Conservation (phyloP, 2,888 invertebrate genomes). For the Caenorhabditis macrosperma region DNA sequence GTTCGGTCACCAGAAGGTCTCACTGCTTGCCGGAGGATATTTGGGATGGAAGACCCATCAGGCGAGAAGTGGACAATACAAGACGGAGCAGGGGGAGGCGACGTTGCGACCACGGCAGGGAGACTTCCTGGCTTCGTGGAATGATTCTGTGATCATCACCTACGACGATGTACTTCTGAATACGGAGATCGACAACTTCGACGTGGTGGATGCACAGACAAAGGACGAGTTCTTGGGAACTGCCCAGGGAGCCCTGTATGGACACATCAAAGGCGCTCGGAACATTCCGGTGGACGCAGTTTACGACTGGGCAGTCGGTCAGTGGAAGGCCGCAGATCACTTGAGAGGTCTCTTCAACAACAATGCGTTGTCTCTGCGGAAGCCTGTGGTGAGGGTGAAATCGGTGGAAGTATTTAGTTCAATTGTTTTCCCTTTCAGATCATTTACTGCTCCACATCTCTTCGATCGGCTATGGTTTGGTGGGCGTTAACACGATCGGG, state of each 20-base stretch:
- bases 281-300: slow-evolving; percentile 76
- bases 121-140: slow-evolving; percentile 76
- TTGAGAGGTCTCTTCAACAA: slow-evolving; percentile 61
- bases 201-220: slow-evolving; percentile 78
- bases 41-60: slow-evolving; percentile 73
- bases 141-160: slow-evolving; percentile 72
- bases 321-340: slow-evolving; percentile 59
- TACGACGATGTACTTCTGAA: slow-evolving; percentile 78
- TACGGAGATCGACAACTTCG: slow-evolving; percentile 70
- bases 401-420: not conserved
- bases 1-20: slow-evolving; percentile 76
- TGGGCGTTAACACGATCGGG: slow-evolving; percentile 70
- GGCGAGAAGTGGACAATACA: slow-evolving; percentile 65
- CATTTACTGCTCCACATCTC: slow-evolving; percentile 71
- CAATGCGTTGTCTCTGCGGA: slow-evolving; percentile 55
- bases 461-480: slow-evolving; percentile 78
- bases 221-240: slow-evolving; percentile 73
- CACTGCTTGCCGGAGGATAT: slow-evolving; percentile 75
- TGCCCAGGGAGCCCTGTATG: slow-evolving; percentile 73
- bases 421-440: slow-evolving; percentile 54
- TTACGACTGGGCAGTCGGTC: slow-evolving; percentile 66
- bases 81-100: slow-evolving; percentile 58
- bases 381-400: slow-evolving; percentile 57
- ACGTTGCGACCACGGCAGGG: slow-evolving; percentile 60
- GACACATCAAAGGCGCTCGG: slow-evolving; percentile 75